A percentile compares a stretch with the other conserved stretches of the same genome.
Conservation (phyloP, 92 coral and sea anemone genomes). For the Blastomussa wellsi region DNA sequence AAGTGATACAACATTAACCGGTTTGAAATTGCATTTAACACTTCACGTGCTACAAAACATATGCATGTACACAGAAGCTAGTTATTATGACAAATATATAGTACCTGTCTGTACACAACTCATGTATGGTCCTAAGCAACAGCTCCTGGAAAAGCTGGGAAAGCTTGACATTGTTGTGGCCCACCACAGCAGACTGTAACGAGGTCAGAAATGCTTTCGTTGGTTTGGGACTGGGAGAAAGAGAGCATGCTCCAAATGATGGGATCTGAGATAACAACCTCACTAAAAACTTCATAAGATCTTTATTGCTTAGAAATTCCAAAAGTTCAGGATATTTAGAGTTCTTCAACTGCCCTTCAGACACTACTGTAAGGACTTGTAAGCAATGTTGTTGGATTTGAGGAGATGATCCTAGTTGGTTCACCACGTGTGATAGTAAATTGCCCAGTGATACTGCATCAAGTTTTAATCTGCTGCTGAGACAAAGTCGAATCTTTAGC, state of each 20-base stretch:
- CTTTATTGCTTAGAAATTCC: slow-evolving; percentile 18
- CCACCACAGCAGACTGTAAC: slow-evolving; percentile 51
- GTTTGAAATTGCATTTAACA: background rate
- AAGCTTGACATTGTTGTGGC: slow-evolving; percentile 31
- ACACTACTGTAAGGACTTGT: slow-evolving; percentile 33
- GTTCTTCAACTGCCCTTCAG: slow-evolving; percentile 24
- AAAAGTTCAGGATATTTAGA: slow-evolving; percentile 1
- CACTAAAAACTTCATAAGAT: slow-evolving; percentile 27
- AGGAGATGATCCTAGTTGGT: background rate
- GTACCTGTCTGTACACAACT: slow-evolving; percentile 56
- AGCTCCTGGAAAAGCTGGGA: slow-evolving; percentile 50
- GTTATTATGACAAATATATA: background rate
- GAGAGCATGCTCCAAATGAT: slow-evolving; percentile 16
- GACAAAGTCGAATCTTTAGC: slow-evolving; percentile 40
- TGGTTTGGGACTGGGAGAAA: slow-evolving; percentile 34
- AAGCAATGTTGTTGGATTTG: slow-evolving; percentile 26
- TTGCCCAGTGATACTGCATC: slow-evolving; percentile 3
- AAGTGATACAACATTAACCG: too few species aligned
- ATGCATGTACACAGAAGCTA: background rate
- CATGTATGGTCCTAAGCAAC: slow-evolving; percentile 49
- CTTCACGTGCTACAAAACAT: background rate
- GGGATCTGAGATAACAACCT: slow-evolving; percentile 16
- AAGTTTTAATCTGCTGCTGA: slow-evolving; percentile 8
- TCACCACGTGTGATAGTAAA: slow-evolving; percentile 8
- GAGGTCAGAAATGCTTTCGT: slow-evolving; percentile 61